These are phyloP conservation scores for Eristalinus sepulchralis DNA, from an alignment of 2,888 invertebrate species.

Conservation along the genomic window DNA sequence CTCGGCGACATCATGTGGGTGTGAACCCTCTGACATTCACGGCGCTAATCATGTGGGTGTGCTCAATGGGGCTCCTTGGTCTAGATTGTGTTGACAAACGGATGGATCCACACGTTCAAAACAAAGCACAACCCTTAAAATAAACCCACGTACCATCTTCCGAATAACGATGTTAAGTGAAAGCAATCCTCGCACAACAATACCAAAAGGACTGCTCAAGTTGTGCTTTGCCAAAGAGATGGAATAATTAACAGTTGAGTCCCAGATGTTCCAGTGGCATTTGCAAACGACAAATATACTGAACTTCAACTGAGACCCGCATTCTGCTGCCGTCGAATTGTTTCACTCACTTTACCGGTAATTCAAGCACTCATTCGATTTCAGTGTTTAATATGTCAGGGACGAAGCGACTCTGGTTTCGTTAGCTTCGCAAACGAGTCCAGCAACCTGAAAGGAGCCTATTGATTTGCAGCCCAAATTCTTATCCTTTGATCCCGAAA, in stretches of 20 bases:
- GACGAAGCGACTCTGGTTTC: too few relatives aligned
- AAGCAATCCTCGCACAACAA: neutral
- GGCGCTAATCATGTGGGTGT: slow-evolving; percentile 43
- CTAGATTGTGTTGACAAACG: neutral
- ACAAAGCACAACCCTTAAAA: neutral
- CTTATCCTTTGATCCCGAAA: neutral
- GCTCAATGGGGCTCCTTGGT: slow-evolving; percentile 13
- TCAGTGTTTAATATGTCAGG: too few relatives aligned
- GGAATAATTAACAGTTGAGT: neutral
- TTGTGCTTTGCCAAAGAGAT: neutral
- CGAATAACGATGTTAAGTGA: neutral
- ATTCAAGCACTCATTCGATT: too few relatives aligned
- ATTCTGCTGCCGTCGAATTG: neutral
- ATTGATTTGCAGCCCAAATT: neutral
- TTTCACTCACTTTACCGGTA: too few relatives aligned
- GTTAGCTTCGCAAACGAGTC: too few relatives aligned
- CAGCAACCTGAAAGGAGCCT: neutral
- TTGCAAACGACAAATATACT: neutral
- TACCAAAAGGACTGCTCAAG: neutral
- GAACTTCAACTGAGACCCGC: neutral
- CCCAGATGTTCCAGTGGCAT: neutral
- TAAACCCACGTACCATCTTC: neutral
- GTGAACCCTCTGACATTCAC: slow-evolving; percentile 32
- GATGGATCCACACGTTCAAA: neutral
- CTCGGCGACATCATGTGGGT: neutral